Evolutionary conservation across 2,888 invertebrate genomes (phyloP), one percentile per base, ranked within the genome.

Genomic region (Lasioglossum villosulum): DNA sequence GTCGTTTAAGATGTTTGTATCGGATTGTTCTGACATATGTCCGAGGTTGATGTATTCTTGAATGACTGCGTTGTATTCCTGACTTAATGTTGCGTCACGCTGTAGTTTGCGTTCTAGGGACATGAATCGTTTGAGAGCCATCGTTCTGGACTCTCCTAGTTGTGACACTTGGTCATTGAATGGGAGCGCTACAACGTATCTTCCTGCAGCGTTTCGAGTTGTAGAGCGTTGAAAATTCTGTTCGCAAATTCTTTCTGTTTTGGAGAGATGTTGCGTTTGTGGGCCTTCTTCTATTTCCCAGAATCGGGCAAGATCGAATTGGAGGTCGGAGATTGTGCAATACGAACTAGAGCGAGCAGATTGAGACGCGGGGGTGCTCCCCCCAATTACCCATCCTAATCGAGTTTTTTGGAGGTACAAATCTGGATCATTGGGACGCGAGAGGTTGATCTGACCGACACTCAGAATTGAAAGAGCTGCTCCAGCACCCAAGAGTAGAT

Each of bases 281-380:
- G 66, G 52, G 1, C 48, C 74, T 52, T 80, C 39, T 68, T 80
- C 80, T 1, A 80, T 16, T 2, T 73, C 74, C 80, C 80, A 80
- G 37, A 80, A 80, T 52, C 30, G 10, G 3, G 37, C 12, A 10
- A 78, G 19, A 5, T 78, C 39, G 8, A 2, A 3, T 39, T 78
- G 42, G 1, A 56, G 14, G 1, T 10, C 16, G 30, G 56, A 2
- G 37, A 4, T 37, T 37, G 37, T 37, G 1, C n/a, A 23, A 2
- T 6, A 56, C 2, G 37, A 12, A 2, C 1, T n/a, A 14, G n/a
- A 10, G 34, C 16, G 19, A 14, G 0, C 2, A 6, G 34, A 27
- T 2, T 23, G 16, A 23, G 56, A 2, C 12, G 27, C 6, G n/a
- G 74, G n/a, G 34, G 37, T 6, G n/a, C 37, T 74, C 56, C 74